Evolutionary conservation across 2,113 vertebrate genomes (phyloP), one percentile per base, ranked within the genome.

Genomic region (Corydoras sp.): DNA sequence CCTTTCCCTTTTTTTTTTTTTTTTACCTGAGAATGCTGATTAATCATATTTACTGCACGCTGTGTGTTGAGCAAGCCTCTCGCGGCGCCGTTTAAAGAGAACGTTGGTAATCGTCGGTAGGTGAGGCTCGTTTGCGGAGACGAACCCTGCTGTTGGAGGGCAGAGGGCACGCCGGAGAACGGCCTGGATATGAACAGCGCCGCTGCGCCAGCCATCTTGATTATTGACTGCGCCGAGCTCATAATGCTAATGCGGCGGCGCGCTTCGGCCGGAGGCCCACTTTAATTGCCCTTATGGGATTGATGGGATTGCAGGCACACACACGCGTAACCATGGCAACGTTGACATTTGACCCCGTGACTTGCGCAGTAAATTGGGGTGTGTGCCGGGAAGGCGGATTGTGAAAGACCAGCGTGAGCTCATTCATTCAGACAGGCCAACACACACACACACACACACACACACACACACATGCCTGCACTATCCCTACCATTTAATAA

Each of bases 261-360:
- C 50, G 72, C 48, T 60, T 64, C 51, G 30, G 24, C 72, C 61
- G 12, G 35, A 35, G 35, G 43, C 32, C 55, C 58, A n/a, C 61
- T n/a, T 64, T 80, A 72, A 80, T 77, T 72, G 32, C 62, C 65
- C 66, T 24, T 73, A 69, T 72, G 66, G 58, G 58, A 65, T 61
- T 63, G 68, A 49, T 48, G 15, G 54, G 13, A 10, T 14, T 14
- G 51, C 3, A 14, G 2, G 12, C n/a, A 3, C 54, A 13, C 65
- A 69, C 18, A 18, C 48, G 51, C 56, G 77, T 79, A 65, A 53
- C 77, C 73, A 79, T 77, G 62, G 58, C 72, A 77, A 69, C 76
- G 63, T 35, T 77, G 69, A 80, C 69, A 62, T 77, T 77, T 80
- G 76, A 80, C 79, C 69, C 11, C 15, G 12, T 10, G 30, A 62